Conservation (phyloP, 2,888 invertebrate genomes). For the Mellilla xanthometata region DNA sequence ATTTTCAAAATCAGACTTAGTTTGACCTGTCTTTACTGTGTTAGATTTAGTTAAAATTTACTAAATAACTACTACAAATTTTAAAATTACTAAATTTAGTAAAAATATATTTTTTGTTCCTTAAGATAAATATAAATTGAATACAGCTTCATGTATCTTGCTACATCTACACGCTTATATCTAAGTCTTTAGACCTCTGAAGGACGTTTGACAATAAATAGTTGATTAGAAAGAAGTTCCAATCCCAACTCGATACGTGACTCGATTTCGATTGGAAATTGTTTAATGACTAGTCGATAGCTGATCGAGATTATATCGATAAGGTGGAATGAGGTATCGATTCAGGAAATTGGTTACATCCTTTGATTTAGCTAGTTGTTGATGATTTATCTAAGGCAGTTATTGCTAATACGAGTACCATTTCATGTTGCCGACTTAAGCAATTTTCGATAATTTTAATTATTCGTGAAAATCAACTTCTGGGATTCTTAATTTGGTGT, state of each 20-base stretch:
- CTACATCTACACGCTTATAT: constrained; percentile 35
- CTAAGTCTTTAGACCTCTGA: constrained; percentile 30
- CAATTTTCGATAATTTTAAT: too few species aligned
- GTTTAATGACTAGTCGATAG: constrained; percentile 53
- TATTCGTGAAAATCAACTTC: too few species aligned
- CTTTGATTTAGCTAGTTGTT: constrained; percentile 16
- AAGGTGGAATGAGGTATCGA: constrained; percentile 24
- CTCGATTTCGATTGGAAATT: constrained; percentile 61
- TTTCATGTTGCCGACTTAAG: constrained; percentile 4
- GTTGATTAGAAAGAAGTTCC: constrained; percentile 75
- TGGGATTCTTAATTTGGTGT: too few species aligned
- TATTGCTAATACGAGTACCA: constrained; percentile 2
- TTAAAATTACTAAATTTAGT: too few species aligned
- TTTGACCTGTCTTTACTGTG: too few species aligned
- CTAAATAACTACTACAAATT: too few species aligned
- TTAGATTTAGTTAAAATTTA: too few species aligned
- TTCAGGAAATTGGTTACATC: constrained; percentile 30
- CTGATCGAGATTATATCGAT: constrained; percentile 42
- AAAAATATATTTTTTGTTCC: too few species aligned
- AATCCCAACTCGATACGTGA: constrained; percentile 72
- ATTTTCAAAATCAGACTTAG: too few species aligned
- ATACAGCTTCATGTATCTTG: too few species aligned
- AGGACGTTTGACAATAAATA: constrained; percentile 70
- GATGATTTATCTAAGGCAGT: constrained; percentile 12
- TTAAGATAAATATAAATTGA: too few species aligned